Evolutionary conservation across 2,113 vertebrate species (phyloP).

Genomic region (Calidris pygmaea): DNA sequence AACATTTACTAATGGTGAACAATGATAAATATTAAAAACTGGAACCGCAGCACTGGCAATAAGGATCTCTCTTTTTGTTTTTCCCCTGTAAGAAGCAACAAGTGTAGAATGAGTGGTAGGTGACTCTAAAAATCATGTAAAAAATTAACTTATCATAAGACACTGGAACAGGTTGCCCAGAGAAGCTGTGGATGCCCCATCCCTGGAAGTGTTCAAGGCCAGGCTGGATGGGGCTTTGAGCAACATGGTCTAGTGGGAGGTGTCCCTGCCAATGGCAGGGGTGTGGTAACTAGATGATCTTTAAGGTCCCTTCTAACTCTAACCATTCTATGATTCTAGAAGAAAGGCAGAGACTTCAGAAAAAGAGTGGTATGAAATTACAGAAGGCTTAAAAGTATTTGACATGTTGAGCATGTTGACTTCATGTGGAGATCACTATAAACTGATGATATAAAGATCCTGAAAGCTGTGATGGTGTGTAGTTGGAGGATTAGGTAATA

Average conservation of each 20-base stretch:
- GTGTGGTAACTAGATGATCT: too few relatives aligned
- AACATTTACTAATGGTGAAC: background rate
- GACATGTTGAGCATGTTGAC: background rate
- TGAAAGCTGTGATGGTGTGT: background rate
- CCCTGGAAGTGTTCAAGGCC: too few relatives aligned
- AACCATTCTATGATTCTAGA: background rate
- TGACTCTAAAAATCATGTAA: background rate
- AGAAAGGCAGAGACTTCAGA: background rate
- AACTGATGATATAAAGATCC: background rate
- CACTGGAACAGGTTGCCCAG: too few relatives aligned
- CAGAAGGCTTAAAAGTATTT: background rate
- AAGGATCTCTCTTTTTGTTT: background rate
- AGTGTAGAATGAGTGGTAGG: background rate
- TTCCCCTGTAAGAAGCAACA: background rate
- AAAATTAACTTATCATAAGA: background rate
- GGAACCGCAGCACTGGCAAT: background rate
- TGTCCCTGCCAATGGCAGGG: too few relatives aligned
- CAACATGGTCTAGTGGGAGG: too few relatives aligned
- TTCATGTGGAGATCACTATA: background rate
- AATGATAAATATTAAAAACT: background rate
- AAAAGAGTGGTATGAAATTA: background rate
- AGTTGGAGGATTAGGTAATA: background rate
- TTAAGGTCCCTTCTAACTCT: too few relatives aligned
- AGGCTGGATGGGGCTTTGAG: too few relatives aligned
- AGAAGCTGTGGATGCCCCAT: too few relatives aligned